Evolutionary conservation across 2,888 invertebrate genomes (phyloP), one percentile per base, ranked within the genome.

Genomic region (Ormyrus pomaceus): DNA sequence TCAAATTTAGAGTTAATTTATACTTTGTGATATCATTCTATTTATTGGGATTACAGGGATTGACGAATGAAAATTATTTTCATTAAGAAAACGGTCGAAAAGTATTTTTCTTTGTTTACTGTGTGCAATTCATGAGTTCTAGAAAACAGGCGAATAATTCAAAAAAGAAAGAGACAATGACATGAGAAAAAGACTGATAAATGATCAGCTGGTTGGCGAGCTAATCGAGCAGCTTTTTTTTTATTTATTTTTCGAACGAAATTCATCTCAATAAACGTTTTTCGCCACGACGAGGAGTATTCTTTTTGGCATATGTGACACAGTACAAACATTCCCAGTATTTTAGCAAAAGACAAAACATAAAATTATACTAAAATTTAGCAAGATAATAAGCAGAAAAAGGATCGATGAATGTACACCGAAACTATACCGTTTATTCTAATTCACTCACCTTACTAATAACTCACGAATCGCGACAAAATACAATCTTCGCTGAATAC

Each of bases 271-370:
- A 51, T 6, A 51, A 72, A 58, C 55, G 53, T n/a, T 61, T 61
- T 61, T 11, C 46, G 19, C 53, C 65, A 50, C 53, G 46, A 65
- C 48, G 59, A 66, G 6, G 51, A 73, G 13, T 65, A 66, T 59
- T 53, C 55, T 72, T 76, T 34, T 76, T 46, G 76, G 66, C 66
- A 76, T 50, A 58, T 55, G 55, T 65, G 50, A 73, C 51, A 72
- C 68, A 77, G 80, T 81, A 74, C 80, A 81, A 81, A 81, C 77
- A 80, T 77, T 80, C 72, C 73, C 65, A 80, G 50, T 80, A 80
- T 77, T 77, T 77, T 58, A 76, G 48, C 59, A 66, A 70, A 46
- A 59, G 13, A 13, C 58, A 70, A 74, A 51, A 53, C 34, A 34
- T 11, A 66, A 75, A 66, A 34, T 34, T 34, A n/a, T 34, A 34